Evolutionary conservation across 1,140 invertebrate species (phyloP), one percentile per base, ranked within the genome.

Genomic region (Nasonia vitripennis): DNA sequence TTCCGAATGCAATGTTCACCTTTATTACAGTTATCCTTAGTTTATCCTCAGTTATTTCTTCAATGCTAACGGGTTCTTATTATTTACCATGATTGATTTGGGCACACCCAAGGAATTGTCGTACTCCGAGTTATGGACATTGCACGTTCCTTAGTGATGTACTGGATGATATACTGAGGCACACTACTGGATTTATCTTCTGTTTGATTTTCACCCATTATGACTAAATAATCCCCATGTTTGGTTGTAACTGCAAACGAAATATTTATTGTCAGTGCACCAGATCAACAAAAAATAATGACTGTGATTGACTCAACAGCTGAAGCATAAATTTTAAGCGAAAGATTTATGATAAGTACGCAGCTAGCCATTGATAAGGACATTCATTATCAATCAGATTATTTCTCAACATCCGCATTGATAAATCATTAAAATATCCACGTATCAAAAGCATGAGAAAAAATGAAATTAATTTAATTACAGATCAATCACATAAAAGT

Each of bases 51-150:
- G 34, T 37, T 12, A 79, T 80, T 77, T 71, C 77, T 73, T 85
- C 23, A 67, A 68, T 68, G n/a, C 68, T 45, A 83, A 67, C 9
- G 51, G 27, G 31, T 73, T 86, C 93, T 37, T 93, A 67, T 94
- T 93, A 51, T 94, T 91, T 77, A 94, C 90, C 7, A 94, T 90
- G 41, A 95, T 93, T 75, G 94, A 94, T 86, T 95, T 95, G 62
- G 95, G 95, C 87, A 95, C 93, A 78, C 91, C 95, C 80, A 96
- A 89, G 86, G 93, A 93, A 90, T 96, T 95, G 89, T 95, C 95
- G 88, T 94, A 96, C 85, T 95, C 95, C 55, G 94, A 94, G 83
- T 95, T 95, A 37, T 93, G 90, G 89, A 90, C 48, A 88, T 71
- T 7, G 37, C 81, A 77, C 51, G 71, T 34, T 86, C 80, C 23